Evolutionary conservation across 2,888 invertebrate genomes (phyloP).

Genomic region (Drosophila eohydei): DNA sequence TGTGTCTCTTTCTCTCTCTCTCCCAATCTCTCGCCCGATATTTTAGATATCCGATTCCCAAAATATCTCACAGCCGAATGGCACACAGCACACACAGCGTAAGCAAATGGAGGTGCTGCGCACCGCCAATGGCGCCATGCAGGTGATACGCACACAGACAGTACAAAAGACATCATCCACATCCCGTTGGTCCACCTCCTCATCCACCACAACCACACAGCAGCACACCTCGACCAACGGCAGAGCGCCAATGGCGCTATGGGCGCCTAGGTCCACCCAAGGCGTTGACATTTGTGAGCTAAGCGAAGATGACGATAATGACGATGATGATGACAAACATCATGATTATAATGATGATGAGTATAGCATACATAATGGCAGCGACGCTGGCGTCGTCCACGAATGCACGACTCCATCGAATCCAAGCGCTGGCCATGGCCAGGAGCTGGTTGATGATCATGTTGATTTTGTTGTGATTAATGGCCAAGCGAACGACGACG

Average conservation of each 20-base stretch:
- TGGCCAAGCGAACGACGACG: slow-evolving; percentile 52
- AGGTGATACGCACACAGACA: slow-evolving; percentile 89
- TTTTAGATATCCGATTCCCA: slow-evolving; percentile 85
- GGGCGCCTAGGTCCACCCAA: slow-evolving; percentile 40
- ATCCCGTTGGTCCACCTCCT: slow-evolving; percentile 82
- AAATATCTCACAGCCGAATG: slow-evolving; percentile 85
- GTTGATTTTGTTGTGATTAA: slow-evolving; percentile 74
- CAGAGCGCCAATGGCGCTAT: slow-evolving; percentile 31
- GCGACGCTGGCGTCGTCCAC: slow-evolving; percentile 62
- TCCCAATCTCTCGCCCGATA: slow-evolving; percentile 39
- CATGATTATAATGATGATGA: slow-evolving; percentile 43
- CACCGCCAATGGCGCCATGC: slow-evolving; percentile 88
- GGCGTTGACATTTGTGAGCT: slow-evolving; percentile 78
- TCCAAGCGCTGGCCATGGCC: slow-evolving; percentile 48
- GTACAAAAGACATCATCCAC: slow-evolving; percentile 85
- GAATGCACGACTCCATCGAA: slow-evolving; percentile 46
- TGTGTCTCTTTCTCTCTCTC: slow-evolving; percentile 40
- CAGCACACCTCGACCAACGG: slow-evolving; percentile 34
- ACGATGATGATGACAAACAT: slow-evolving; percentile 44
- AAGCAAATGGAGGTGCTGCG: slow-evolving; percentile 89
- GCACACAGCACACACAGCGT: slow-evolving; percentile 84
- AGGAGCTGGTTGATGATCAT: slow-evolving; percentile 71
- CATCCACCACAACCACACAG: slow-evolving; percentile 58
- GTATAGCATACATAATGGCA: slow-evolving; percentile 49
- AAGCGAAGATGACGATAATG: slow-evolving; percentile 41